Conservation (phyloP, 1,140 invertebrate genomes). For the Acarapis woodi region DNA sequence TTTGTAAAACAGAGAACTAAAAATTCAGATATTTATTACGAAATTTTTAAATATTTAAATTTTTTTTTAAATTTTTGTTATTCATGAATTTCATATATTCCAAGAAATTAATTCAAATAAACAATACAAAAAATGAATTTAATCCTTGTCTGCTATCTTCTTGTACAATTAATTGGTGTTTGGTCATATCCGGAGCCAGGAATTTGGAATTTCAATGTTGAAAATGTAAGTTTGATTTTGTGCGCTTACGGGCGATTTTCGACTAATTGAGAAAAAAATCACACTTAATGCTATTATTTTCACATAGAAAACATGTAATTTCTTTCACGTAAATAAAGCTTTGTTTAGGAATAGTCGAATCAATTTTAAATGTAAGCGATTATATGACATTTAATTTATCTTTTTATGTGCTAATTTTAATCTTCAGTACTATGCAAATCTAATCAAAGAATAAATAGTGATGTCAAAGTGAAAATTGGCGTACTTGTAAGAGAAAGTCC, state of each 20-base stretch:
- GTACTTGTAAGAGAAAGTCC: conserved; percentile 16
- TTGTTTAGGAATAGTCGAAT: conserved; percentile 15
- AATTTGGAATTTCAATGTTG: conserved; percentile 13
- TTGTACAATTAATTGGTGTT: not conserved
- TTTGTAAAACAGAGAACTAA: no score
- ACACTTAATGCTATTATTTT: not conserved
- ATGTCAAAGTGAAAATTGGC: conserved; percentile 13
- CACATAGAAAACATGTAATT: conserved; percentile 10
- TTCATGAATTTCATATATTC: no score
- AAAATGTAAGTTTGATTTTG: conserved; percentile 10
- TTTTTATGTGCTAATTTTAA: conserved; percentile 1
- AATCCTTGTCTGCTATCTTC: no score
- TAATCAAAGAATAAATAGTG: not conserved
- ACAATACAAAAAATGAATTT: no score
- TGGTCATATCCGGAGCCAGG: conserved; percentile 13
- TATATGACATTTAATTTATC: conserved; percentile 2
- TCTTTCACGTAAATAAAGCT: conserved; percentile 15
- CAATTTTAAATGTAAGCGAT: conserved; percentile 13
- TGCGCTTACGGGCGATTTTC: not conserved
- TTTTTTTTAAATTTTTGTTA: no score
- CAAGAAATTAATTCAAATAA: no score
- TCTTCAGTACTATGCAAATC: conserved; percentile 7
- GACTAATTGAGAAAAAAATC: not conserved
- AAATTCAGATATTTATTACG: no score
- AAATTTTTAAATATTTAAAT: no score